Percentiles rank a stretch among this genome's conserved stretches.
These are phyloP conservation scores for Synaphobranchus kaupii DNA, from an alignment of 2,797 vertebrate species.

Conservation along the genomic window DNA sequence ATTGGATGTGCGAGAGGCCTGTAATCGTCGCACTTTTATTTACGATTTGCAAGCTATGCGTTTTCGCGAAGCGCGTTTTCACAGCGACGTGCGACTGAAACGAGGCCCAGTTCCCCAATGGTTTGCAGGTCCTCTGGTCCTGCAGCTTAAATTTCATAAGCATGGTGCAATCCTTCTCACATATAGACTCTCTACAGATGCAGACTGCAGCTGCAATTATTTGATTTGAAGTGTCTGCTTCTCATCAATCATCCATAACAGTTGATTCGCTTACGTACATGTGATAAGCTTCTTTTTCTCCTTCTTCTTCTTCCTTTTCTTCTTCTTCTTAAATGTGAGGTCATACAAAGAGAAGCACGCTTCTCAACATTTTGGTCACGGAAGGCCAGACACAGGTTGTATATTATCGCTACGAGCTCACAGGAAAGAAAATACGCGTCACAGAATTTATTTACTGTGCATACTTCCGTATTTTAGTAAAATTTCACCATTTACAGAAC, in stretches of 20 bases:
- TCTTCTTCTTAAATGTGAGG: not conserved
- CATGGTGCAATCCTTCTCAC: not conserved
- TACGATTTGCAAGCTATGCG: no score
- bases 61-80: no score
- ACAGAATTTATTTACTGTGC: not conserved
- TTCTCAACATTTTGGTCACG: not conserved
- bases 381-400: not conserved
- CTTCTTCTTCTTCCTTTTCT: not conserved
- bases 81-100: no score
- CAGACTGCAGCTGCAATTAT: not conserved
- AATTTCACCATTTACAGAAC: not conserved
- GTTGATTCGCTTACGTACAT: not conserved
- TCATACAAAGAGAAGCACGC: not conserved
- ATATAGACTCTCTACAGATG: not conserved
- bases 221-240: slow-evolving; percentile 5
- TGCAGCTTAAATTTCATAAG: not conserved
- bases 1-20: no score
- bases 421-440: not conserved
- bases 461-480: not conserved
- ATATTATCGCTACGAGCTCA: not conserved
- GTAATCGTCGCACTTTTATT: no score
- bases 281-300: not conserved
- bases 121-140: not conserved
- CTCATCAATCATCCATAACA: not conserved
- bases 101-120: no score